phyloP scores from a whole-genome alignment of 2,113 vertebrate species.

The Rhinolophus ferrumequinum region DNA sequence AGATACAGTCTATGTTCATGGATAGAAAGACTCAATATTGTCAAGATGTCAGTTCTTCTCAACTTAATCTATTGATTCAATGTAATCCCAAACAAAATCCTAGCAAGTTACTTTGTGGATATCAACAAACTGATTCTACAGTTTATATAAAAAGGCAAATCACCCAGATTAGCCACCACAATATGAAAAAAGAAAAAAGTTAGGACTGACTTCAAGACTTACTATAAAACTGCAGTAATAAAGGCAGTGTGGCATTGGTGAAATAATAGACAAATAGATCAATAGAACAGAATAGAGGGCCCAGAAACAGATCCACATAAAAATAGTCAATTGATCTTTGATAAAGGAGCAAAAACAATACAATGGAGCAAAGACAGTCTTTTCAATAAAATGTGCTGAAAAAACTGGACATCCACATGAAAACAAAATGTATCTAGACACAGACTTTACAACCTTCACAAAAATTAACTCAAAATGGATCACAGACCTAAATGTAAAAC shows the following conservation, averaged over 20 bases:
- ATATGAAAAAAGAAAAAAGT: background rate
- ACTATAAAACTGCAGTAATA: background rate
- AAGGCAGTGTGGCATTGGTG: background rate
- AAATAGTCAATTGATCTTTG: background rate
- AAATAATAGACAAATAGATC: background rate
- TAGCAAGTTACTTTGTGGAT: background rate
- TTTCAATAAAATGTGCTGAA: background rate
- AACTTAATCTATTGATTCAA: background rate
- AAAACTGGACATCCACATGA: background rate
- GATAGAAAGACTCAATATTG: background rate
- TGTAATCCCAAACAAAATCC: background rate
- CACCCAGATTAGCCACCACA: background rate
- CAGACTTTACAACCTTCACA: background rate
- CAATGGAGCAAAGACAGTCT: background rate
- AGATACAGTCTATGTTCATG: background rate
- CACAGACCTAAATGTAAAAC: background rate
- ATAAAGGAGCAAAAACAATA: background rate
- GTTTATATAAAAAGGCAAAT: background rate
- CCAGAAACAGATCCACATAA: background rate
- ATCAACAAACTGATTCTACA: background rate
- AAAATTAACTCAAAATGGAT: background rate
- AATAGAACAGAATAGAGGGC: background rate
- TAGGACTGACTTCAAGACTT: background rate
- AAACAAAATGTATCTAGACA: background rate
- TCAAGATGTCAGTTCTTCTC: too few relatives aligned